A percentile compares a stretch with the other conserved stretches of the same genome.
Conservation (phyloP, 1,140 invertebrate genomes). For the Orius insidiosus region DNA sequence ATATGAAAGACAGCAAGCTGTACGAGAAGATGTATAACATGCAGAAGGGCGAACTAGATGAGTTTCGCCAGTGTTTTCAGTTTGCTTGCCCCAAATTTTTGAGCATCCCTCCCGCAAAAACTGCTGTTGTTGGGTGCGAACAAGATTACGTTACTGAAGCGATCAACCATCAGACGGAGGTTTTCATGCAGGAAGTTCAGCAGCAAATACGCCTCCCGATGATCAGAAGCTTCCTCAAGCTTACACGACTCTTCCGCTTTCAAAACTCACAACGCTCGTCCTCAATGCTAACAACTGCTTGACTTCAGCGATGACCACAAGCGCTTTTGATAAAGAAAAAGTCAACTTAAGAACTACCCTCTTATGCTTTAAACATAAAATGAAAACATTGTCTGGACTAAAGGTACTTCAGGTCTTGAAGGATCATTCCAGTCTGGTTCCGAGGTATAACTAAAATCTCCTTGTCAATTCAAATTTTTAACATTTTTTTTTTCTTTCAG, state of each 20-base stretch:
- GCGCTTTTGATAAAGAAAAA: constrained; percentile 24
- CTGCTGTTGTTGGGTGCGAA: constrained; percentile 38
- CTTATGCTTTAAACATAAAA: constrained; percentile 95
- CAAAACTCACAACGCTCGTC: constrained; percentile 83
- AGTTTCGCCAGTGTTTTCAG: constrained; percentile 83
- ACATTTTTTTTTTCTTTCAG: constrained; percentile 31
- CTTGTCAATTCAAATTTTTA: neutral
- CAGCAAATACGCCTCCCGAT: constrained; percentile 91
- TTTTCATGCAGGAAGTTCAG: constrained; percentile 82
- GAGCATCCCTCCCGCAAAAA: constrained; percentile 74
- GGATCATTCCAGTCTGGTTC: constrained; percentile 96
- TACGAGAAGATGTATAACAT: constrained; percentile 95
- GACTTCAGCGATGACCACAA: constrained; percentile 11
- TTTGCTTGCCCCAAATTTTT: constrained; percentile 96
- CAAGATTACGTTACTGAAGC: constrained; percentile 68
- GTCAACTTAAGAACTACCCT: constrained; percentile 65
- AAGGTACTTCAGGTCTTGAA: constrained; percentile 78
- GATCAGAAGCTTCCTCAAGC: constrained; percentile 79
- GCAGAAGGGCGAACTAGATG: constrained; percentile 76
- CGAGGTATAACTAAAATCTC: too few species aligned
- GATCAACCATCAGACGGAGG: constrained; percentile 65
- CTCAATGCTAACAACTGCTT: constrained; percentile 34
- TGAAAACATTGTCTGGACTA: constrained; percentile 99
- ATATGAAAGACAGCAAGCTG: constrained; percentile 77
- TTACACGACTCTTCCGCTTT: constrained; percentile 94